phyloP scores from a whole-genome alignment of 2,797 vertebrate genomes.

The Triplophysa bombifrons region DNA sequence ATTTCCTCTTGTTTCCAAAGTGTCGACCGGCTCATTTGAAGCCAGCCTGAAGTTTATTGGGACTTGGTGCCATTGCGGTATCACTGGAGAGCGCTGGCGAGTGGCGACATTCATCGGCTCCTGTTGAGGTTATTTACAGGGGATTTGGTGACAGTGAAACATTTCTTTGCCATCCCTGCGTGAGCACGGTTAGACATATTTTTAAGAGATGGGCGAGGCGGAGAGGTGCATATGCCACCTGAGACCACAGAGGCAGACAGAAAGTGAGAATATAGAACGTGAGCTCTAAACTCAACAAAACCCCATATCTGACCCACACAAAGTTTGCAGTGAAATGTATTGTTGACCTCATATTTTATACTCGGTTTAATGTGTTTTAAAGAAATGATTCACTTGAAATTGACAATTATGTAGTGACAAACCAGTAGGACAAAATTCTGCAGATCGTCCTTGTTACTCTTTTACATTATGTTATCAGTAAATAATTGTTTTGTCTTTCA shows the following conservation, averaged over 20 bases:
- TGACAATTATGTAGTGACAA: not conserved
- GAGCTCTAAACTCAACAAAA: constrained; percentile 51
- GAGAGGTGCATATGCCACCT: constrained; percentile 54
- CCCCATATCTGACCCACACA: constrained; percentile 38
- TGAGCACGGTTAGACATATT: constrained; percentile 50
- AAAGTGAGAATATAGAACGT: constrained; percentile 55
- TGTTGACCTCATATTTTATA: constrained; percentile 10
- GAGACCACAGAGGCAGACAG: constrained; percentile 52
- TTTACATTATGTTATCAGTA: too few relatives aligned
- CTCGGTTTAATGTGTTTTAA: not conserved
- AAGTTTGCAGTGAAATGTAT: constrained; percentile 35
- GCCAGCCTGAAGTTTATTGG: constrained; percentile 55
- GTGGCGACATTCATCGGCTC: constrained; percentile 57
- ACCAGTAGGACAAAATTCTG: not conserved
- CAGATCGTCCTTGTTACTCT: not conserved
- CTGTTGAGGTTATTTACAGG: constrained; percentile 62
- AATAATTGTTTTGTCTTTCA: not conserved
- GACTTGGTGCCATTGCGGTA: constrained; percentile 45
- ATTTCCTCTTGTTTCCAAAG: constrained; percentile 59
- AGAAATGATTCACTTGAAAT: not conserved
- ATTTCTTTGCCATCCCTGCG: constrained; percentile 54
- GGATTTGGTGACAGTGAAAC: constrained; percentile 61
- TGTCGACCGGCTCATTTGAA: constrained; percentile 33
- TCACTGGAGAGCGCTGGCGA: constrained; percentile 55
- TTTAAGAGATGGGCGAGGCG: constrained; percentile 53